These are phyloP conservation scores for Myiotriccus ornatus DNA, from an alignment of 2,797 vertebrate genomes.

Conservation along the genomic window DNA sequence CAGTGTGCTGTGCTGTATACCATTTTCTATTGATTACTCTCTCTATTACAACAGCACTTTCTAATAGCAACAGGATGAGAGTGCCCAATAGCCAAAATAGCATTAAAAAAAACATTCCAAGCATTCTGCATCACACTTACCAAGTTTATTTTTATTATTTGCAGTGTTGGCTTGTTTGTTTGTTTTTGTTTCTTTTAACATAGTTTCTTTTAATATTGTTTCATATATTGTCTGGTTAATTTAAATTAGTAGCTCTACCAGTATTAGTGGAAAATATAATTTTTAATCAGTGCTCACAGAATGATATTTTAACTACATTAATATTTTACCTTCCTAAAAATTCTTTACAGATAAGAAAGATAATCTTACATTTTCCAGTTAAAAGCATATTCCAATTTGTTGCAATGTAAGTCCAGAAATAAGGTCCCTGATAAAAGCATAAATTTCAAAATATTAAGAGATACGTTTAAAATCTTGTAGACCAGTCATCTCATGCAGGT, in stretches of 20 bases:
- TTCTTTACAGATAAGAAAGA: neutral
- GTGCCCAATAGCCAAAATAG: neutral
- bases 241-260: neutral
- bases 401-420: neutral
- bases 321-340: neutral
- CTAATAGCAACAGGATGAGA: neutral
- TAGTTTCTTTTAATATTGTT: neutral
- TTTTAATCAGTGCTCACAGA: neutral
- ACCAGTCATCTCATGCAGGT: neutral
- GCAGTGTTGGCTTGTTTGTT: neutral
- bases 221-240: neutral
- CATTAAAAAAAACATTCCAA: neutral
- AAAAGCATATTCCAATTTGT: neutral
- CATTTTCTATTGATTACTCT: neutral
- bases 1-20: neutral
- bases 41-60: neutral
- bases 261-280: neutral
- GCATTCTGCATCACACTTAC: neutral
- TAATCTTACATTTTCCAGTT: neutral
- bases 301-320: neutral
- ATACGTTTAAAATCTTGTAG: neutral
- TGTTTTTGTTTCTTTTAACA: neutral
- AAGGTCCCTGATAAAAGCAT: neutral
- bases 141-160: neutral
- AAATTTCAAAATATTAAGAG: neutral